Conservation (phyloP, 23 tunicate genomes). For the Corella eumyota region DNA sequence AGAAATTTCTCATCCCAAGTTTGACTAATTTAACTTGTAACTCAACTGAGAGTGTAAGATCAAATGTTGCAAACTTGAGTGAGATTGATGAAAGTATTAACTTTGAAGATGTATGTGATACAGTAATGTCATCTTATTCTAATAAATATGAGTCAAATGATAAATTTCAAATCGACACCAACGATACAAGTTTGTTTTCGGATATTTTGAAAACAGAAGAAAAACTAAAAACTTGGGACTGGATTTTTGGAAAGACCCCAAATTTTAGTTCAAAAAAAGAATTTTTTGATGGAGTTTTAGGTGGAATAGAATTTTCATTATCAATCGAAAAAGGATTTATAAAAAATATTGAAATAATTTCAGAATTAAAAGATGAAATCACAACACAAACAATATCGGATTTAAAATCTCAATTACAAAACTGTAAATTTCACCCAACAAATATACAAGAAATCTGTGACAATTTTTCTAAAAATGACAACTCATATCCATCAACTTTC, state of each 20-base stretch:
- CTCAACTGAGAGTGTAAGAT: constrained; percentile 67
- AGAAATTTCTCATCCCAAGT: constrained; percentile 11
- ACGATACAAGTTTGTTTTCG: constrained; percentile 17
- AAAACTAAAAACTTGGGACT: constrained; percentile 40
- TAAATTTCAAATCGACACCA: constrained; percentile 29
- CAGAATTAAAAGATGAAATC: background rate
- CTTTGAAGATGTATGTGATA: constrained; percentile 22
- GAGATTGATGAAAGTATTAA: constrained; percentile 18
- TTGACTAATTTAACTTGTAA: constrained; percentile 17
- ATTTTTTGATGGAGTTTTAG: constrained; percentile 2
- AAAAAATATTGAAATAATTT: constrained; percentile 1
- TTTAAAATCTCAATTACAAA: no score
- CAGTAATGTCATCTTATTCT: constrained; percentile 16
- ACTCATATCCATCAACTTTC: no score
- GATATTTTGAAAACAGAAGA: constrained; percentile 9
- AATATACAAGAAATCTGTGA: no score
- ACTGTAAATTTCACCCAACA: no score
- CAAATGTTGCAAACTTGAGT: constrained; percentile 37
- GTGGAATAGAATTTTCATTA: background rate
- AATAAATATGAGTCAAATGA: background rate
- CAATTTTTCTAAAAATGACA: no score
- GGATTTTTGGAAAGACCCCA: constrained; percentile 87
- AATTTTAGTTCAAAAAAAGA: constrained; percentile 24
- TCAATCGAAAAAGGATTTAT: constrained; percentile 17
- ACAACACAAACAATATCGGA: background rate